These are phyloP conservation scores for Unio pictorum DNA, from an alignment of 2,888 invertebrate genomes.

Conservation along the genomic window DNA sequence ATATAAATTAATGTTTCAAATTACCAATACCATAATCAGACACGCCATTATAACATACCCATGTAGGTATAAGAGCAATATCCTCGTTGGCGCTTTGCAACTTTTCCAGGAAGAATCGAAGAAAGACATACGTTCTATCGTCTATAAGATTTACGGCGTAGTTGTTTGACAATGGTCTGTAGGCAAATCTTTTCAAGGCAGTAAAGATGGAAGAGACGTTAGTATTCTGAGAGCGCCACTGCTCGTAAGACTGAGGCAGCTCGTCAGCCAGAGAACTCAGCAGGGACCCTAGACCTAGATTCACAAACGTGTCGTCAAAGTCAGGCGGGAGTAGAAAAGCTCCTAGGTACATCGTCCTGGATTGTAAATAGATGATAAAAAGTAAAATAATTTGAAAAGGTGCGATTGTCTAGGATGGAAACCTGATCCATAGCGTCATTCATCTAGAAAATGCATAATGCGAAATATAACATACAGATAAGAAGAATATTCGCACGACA, in stretches of 20 bases:
- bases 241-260: constrained; percentile 43
- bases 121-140: constrained; percentile 58
- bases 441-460: too few relatives aligned
- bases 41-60: constrained; percentile 40
- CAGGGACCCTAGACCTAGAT: constrained; percentile 59
- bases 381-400: too few relatives aligned
- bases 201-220: constrained; percentile 58
- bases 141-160: constrained; percentile 55
- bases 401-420: too few relatives aligned
- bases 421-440: too few relatives aligned
- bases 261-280: constrained; percentile 43
- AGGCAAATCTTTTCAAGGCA: constrained; percentile 59
- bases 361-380: not conserved
- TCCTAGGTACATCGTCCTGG: constrained; percentile 29
- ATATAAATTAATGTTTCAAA: too few relatives aligned
- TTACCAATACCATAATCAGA: too few relatives aligned
- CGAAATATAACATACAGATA: too few relatives aligned
- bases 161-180: constrained; percentile 51
- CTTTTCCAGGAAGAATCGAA: constrained; percentile 54
- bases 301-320: constrained; percentile 66
- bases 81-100: constrained; percentile 35
- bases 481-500: too few relatives aligned
- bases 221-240: constrained; percentile 53
- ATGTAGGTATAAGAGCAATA: constrained; percentile 58
- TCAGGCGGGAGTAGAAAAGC: constrained; percentile 64